Percentiles rank a stretch among this genome's conserved stretches.
Conservation (phyloP, 2,888 invertebrate genomes). For the Sclerodermus sp. region DNA sequence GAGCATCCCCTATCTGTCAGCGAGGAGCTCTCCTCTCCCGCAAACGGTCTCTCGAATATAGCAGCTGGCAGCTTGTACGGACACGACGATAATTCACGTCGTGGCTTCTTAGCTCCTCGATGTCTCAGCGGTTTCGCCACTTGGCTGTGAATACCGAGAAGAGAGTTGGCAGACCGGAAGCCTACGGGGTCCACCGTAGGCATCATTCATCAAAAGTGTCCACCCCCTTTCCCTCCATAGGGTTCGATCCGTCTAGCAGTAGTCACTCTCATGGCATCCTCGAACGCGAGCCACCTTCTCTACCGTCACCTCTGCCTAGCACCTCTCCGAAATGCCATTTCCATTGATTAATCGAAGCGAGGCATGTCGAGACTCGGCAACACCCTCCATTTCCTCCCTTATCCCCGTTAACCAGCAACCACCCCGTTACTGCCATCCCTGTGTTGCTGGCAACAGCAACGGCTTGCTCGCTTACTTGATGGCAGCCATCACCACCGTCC, state of each 20-base stretch:
- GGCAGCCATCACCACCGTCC: conserved; percentile 5
- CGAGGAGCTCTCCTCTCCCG: too few species aligned
- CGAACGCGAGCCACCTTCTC: conserved; percentile 34
- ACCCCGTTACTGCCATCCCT: too few species aligned
- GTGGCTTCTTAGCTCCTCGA: conserved; percentile 28
- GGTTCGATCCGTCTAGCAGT: conserved; percentile 30
- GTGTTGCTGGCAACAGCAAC: too few species aligned
- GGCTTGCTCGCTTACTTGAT: neutral
- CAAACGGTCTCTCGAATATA: conserved; percentile 1
- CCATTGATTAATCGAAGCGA: conserved; percentile 54
- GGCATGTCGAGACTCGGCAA: conserved; percentile 52
- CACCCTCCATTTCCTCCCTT: conserved; percentile 50
- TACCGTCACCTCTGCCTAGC: conserved; percentile 35
- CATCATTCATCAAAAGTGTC: conserved; percentile 44
- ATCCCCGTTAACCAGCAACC: conserved; percentile 30
- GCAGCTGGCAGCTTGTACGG: conserved; percentile 12
- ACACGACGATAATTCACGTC: conserved; percentile 31
- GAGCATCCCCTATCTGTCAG: too few species aligned
- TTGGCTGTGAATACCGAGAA: conserved; percentile 27
- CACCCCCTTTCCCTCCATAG: conserved; percentile 15
- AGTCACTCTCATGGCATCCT: conserved; percentile 35
- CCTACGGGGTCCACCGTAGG: conserved; percentile 27
- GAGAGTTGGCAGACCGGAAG: conserved; percentile 28
- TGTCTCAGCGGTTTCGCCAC: conserved; percentile 31
- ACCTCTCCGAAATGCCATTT: conserved; percentile 44